Conservation (phyloP, 2,888 invertebrate genomes). For the Charanyca ferruginea region DNA sequence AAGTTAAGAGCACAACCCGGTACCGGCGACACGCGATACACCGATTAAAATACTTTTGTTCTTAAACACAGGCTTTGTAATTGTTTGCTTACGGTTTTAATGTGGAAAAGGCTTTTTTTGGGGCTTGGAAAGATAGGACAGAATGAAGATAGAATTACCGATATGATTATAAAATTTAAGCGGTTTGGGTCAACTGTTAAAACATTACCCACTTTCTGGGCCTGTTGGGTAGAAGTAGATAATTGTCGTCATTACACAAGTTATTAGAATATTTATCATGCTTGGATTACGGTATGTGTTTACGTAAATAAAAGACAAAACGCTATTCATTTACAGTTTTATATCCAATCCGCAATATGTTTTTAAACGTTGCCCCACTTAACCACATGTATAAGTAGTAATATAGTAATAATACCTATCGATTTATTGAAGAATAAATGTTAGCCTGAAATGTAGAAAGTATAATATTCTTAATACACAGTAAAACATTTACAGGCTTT, state of each 20-base stretch:
- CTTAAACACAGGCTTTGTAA: slow-evolving; percentile 81
- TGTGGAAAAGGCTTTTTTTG: slow-evolving; percentile 47
- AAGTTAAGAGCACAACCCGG: slow-evolving; percentile 78
- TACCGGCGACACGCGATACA: slow-evolving; percentile 81
- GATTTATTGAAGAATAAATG: no score
- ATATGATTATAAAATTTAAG: not conserved
- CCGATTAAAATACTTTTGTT: slow-evolving; percentile 82
- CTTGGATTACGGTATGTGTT: not conserved
- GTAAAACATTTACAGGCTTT: no score
- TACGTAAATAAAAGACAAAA: not conserved
- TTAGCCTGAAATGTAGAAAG: no score
- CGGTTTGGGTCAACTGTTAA: not conserved
- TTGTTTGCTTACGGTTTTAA: slow-evolving; percentile 73
- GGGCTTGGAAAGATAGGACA: slow-evolving; percentile 1
- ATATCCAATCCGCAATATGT: no score
- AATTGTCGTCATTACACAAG: not conserved
- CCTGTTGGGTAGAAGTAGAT: not conserved
- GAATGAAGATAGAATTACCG: not conserved
- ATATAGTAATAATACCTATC: no score
- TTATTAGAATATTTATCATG: slow-evolving; percentile 2
- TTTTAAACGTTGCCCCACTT: no score
- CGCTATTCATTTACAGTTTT: no score
- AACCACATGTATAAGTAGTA: no score
- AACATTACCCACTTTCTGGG: not conserved
- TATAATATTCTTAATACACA: no score